These are phyloP conservation scores for Conistra vaccinii DNA, from an alignment of 2,888 invertebrate species.

Conservation along the genomic window DNA sequence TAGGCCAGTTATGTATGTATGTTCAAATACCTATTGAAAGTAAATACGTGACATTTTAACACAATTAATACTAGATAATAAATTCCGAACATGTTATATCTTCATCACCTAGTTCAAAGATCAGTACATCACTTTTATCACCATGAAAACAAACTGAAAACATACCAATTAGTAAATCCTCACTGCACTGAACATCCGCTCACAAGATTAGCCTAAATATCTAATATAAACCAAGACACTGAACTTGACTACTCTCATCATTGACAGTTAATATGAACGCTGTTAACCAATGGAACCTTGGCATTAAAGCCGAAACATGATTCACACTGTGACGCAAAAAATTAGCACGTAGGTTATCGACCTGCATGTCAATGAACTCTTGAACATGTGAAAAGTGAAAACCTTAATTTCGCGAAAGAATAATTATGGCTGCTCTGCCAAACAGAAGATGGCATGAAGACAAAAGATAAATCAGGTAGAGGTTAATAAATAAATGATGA, in stretches of 20 bases:
- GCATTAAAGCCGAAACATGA: slow-evolving; percentile 73
- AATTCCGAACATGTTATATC: slow-evolving; percentile 9
- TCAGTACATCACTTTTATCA: slow-evolving; percentile 15
- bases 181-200: background rate
- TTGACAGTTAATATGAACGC: slow-evolving; percentile 36
- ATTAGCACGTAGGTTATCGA: slow-evolving; percentile 75
- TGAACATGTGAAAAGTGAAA: slow-evolving; percentile 63
- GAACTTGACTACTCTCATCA: slow-evolving; percentile 32
- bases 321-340: slow-evolving; percentile 72
- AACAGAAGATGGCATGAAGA: background rate
- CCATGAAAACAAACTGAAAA: slow-evolving; percentile 18
- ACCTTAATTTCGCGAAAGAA: slow-evolving; percentile 1
- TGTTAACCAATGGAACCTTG: slow-evolving; percentile 77
- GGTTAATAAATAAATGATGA: background rate
- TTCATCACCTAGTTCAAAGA: slow-evolving; percentile 38
- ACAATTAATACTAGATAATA: slow-evolving; percentile 6
- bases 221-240: slow-evolving; percentile 22
- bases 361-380: slow-evolving; percentile 77
- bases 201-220: background rate
- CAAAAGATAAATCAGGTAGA: background rate
- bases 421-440: slow-evolving; percentile 1
- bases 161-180: background rate
- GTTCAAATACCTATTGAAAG: background rate
- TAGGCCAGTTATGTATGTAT: background rate
- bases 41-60: slow-evolving; percentile 6